A percentile compares a stretch with the other conserved stretches of the same genome.
These are phyloP conservation scores for Phalacrocorax carbo DNA, from an alignment of 2,113 vertebrate species.

Conservation along the genomic window DNA sequence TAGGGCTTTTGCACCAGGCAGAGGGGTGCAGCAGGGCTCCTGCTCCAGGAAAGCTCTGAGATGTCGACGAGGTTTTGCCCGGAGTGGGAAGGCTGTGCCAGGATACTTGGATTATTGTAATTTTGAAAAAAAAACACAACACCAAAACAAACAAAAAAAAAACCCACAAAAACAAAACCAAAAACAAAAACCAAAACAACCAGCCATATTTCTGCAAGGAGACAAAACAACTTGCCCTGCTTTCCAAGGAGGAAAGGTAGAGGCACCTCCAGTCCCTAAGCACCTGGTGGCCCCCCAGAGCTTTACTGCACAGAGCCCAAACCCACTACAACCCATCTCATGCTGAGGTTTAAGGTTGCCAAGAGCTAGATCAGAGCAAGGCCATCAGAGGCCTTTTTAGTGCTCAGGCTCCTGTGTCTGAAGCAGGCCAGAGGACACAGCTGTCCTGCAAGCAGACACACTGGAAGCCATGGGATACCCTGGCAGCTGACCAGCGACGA, in stretches of 20 bases:
- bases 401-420: not conserved
- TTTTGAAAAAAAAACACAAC: not conserved
- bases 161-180: no score
- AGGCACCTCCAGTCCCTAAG: not conserved
- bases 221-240: not conserved
- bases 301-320: not conserved
- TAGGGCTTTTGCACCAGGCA: not conserved
- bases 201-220: not conserved
- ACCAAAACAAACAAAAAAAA: no score
- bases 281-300: not conserved
- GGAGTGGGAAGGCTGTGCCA: not conserved
- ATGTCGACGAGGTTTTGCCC: not conserved
- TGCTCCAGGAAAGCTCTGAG: not conserved
- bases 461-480: slow-evolving; percentile 32
- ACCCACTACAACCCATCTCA: not conserved
- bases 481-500: slow-evolving; percentile 1
- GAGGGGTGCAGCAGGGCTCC: not conserved
- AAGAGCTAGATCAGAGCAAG: not conserved
- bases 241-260: not conserved
- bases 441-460: not conserved
- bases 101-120: not conserved
- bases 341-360: not conserved
- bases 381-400: not conserved
- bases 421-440: not conserved
- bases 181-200: no score